These are phyloP conservation scores for Conopomorpha cramerella DNA, from an alignment of 1,140 invertebrate genomes.

Conservation along the genomic window DNA sequence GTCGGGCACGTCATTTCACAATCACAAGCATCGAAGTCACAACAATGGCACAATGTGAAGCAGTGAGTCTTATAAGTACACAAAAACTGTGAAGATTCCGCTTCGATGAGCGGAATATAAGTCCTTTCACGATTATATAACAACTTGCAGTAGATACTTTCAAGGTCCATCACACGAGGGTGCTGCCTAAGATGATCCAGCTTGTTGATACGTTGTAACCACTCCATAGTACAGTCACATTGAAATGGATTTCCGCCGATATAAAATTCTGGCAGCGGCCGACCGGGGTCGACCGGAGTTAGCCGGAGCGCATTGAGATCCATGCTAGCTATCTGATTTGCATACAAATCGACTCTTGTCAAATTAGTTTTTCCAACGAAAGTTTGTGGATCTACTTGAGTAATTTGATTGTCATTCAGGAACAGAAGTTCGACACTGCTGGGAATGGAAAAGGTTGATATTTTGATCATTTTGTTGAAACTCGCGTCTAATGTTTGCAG, in stretches of 20 bases:
- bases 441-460: constrained; percentile 72
- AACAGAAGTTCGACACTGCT: constrained; percentile 79
- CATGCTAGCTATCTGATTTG: constrained; percentile 82
- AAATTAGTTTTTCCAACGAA: constrained; percentile 84
- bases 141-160: constrained; percentile 88
- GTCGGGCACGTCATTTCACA: constrained; percentile 94
- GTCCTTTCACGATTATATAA: constrained; percentile 81
- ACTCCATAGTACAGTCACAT: constrained; percentile 88
- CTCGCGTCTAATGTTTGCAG: constrained; percentile 81
- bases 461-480: constrained; percentile 78
- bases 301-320: constrained; percentile 79
- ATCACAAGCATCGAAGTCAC: constrained; percentile 93
- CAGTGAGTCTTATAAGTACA: constrained; percentile 93
- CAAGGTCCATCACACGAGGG: constrained; percentile 88
- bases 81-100: constrained; percentile 85
- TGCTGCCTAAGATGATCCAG: constrained; percentile 75
- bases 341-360: constrained; percentile 81
- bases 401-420: constrained; percentile 82
- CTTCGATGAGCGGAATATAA: constrained; percentile 81
- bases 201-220: constrained; percentile 84
- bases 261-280: constrained; percentile 80
- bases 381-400: constrained; percentile 77
- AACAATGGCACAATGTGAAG: constrained; percentile 91
- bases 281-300: constrained; percentile 69
- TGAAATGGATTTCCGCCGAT: constrained; percentile 86